Conservation (phyloP, 2,113 vertebrate genomes). For the Vanacampus margaritifer region DNA sequence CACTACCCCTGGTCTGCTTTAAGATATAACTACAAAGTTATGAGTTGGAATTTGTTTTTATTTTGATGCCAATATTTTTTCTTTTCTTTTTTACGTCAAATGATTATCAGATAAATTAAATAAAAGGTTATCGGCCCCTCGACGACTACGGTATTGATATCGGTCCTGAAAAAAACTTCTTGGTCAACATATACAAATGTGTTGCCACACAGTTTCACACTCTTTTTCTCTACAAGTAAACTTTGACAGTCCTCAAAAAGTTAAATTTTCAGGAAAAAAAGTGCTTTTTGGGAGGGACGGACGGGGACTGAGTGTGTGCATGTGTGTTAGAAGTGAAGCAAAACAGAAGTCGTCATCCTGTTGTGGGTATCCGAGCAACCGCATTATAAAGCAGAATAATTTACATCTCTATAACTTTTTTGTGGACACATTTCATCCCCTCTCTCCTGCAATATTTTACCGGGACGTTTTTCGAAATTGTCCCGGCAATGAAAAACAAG, state of each 20-base stretch:
- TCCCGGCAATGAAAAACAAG: conserved; percentile 1
- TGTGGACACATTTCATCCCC: conserved; percentile 40
- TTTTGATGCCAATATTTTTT: too few relatives aligned
- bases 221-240: neutral
- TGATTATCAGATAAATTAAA: too few relatives aligned
- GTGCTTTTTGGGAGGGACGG: conserved; percentile 19
- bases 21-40: too few relatives aligned
- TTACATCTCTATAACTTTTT: conserved; percentile 31
- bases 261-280: neutral
- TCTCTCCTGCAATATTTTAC: conserved; percentile 36
- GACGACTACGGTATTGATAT: too few relatives aligned
- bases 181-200: too few relatives aligned
- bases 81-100: too few relatives aligned
- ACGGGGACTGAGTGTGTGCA: neutral
- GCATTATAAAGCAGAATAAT: conserved; percentile 43
- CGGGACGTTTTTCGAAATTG: neutral
- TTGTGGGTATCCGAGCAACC: conserved; percentile 57
- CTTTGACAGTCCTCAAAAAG: neutral
- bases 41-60: too few relatives aligned
- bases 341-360: conserved; percentile 36
- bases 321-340: conserved; percentile 12
- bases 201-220: too few relatives aligned
- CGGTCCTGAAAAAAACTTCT: too few relatives aligned
- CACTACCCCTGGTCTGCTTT: too few relatives aligned
- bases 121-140: too few relatives aligned